A percentile compares a stretch with the other conserved stretches of the same genome.
phyloP scores from a whole-genome alignment of 2,113 vertebrate genomes.

The Rousettus leschenaultii region DNA sequence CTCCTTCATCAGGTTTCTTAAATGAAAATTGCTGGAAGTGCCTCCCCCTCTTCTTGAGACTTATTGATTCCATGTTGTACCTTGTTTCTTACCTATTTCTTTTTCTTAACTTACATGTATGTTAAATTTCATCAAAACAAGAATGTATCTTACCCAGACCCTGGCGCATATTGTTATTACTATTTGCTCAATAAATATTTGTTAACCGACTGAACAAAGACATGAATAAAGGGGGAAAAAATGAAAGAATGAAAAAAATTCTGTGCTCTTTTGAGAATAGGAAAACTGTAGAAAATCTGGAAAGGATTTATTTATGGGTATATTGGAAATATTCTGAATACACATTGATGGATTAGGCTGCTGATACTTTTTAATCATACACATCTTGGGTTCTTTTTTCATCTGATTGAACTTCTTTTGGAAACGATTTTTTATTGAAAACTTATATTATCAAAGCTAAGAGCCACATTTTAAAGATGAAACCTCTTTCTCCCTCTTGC shows the following conservation, averaged over 20 bases:
- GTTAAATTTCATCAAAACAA: neutral
- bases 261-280: neutral
- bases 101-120: neutral
- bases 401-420: slow-evolving; percentile 54
- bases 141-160: neutral
- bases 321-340: slow-evolving; percentile 27
- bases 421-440: slow-evolving; percentile 59
- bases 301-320: slow-evolving; percentile 42
- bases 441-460: slow-evolving; percentile 49
- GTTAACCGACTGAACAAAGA: neutral
- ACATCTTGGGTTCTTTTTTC: slow-evolving; percentile 62
- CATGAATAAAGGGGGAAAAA: neutral
- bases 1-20: no score
- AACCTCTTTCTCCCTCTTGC: neutral
- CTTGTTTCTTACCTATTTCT: neutral
- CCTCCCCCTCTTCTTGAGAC: neutral
- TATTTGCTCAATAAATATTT: neutral
- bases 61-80: accelerated
- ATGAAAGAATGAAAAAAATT: neutral
- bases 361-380: slow-evolving; percentile 59
- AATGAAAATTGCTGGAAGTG: neutral
- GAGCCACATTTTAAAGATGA: slow-evolving; percentile 44
- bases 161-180: neutral
- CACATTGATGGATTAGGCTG: slow-evolving; percentile 58
- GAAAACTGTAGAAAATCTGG: slow-evolving; percentile 22